Conservation (phyloP, 2,113 vertebrate genomes). For the Carettochelys insculpta region DNA sequence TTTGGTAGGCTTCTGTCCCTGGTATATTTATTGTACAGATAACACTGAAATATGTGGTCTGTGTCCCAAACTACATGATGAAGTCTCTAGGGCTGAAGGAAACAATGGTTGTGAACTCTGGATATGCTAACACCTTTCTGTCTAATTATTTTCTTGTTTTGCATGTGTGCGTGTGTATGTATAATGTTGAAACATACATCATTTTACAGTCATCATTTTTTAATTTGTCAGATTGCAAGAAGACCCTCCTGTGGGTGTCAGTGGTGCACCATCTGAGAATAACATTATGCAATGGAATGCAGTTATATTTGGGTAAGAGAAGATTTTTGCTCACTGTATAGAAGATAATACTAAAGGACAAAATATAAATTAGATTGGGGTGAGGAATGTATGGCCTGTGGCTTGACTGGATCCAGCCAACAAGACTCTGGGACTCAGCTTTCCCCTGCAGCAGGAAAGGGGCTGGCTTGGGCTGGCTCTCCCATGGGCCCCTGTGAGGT, state of each 20-base stretch:
- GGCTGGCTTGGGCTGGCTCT: too few species aligned
- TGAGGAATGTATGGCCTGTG: too few species aligned
- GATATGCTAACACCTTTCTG: background rate
- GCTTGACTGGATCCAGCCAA: too few species aligned
- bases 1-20: background rate
- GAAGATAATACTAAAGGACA: background rate
- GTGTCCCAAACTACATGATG: background rate
- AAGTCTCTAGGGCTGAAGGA: background rate
- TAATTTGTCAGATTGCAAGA: conserved; percentile 91
- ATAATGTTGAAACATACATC: background rate
- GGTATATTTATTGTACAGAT: background rate
- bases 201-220: conserved; percentile 10
- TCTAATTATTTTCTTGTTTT: background rate
- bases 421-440: too few species aligned
- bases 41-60: background rate
- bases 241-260: conserved; percentile 98
- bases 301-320: conserved; percentile 98
- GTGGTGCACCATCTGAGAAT: conserved; percentile 97
- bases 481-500: too few species aligned
- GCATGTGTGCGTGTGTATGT: background rate
- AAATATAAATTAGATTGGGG: background rate
- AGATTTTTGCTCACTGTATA: background rate
- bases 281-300: conserved; percentile 99
- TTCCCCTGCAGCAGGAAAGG: too few species aligned
- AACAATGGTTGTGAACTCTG: background rate